Percentiles rank a stretch among this genome's conserved stretches.
phyloP scores from a whole-genome alignment of 2,888 invertebrate species.

The Caenorhabditis afra region DNA sequence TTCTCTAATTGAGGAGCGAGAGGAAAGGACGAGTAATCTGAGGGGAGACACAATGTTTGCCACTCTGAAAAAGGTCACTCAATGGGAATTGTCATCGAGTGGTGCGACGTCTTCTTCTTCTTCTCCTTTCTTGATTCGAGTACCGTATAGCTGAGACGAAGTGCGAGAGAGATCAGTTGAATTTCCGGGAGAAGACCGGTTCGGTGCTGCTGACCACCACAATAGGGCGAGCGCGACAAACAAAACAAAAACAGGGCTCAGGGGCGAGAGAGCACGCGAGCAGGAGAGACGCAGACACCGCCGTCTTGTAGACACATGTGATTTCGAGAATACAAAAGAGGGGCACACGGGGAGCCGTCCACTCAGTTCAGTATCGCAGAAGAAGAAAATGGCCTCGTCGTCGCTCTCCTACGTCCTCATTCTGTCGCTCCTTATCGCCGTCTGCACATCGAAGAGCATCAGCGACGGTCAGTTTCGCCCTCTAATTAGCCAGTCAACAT shows the following conservation, averaged over 20 bases:
- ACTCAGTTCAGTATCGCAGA: no score
- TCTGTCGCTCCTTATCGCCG: conserved; percentile 16
- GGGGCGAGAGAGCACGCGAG: conserved; percentile 7
- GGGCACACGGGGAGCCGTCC: background rate
- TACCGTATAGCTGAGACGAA: conserved; percentile 1
- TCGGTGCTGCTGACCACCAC: conserved; percentile 14
- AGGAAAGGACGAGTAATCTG: background rate
- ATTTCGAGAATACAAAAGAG: conserved; percentile 38
- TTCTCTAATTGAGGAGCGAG: no score
- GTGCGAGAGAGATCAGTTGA: background rate
- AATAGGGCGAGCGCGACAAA: conserved; percentile 7
- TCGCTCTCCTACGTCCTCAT: conserved; percentile 45
- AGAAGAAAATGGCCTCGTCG: conserved; percentile 38
- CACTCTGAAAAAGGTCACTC: conserved; percentile 1
- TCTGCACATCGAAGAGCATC: conserved; percentile 29
- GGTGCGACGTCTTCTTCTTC: no score
- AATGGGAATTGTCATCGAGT: conserved; percentile 7
- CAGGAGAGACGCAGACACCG: conserved; percentile 13
- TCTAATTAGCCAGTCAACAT: no score
- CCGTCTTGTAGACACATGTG: conserved; percentile 43
- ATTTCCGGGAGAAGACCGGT: conserved; percentile 41
- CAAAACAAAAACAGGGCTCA: conserved; percentile 31
- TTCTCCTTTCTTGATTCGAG: background rate
- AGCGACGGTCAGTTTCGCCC: conserved; percentile 24
- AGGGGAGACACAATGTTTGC: background rate